Evolutionary conservation across 2,888 invertebrate species (phyloP).

Genomic region (Tinea semifulvella): DNA sequence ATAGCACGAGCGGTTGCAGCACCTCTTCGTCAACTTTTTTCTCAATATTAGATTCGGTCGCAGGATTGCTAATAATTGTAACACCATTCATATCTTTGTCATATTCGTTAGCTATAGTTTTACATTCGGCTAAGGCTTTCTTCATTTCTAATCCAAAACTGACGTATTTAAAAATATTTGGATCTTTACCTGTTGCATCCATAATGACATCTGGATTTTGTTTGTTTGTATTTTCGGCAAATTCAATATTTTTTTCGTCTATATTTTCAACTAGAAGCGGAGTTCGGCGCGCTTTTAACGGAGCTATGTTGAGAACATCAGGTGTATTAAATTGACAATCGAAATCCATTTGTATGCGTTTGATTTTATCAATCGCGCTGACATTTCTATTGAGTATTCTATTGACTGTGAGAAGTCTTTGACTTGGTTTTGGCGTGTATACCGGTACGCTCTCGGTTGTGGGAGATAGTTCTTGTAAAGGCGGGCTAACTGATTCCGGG

Average conservation of each 20-base stretch:
- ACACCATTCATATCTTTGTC: neutral
- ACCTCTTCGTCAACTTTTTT: slow-evolving; percentile 23
- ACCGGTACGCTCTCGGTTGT: slow-evolving; percentile 40
- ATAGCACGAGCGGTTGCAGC: slow-evolving; percentile 33
- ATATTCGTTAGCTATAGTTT: slow-evolving; percentile 54
- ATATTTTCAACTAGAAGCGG: slow-evolving; percentile 22
- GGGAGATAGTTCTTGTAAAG: slow-evolving; percentile 53
- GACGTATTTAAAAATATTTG: slow-evolving; percentile 46
- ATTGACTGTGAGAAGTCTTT: slow-evolving; percentile 20
- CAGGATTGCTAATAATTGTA: neutral
- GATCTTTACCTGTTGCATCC: slow-evolving; percentile 24
- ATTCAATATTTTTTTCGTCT: too few relatives aligned
- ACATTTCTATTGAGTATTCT: slow-evolving; percentile 33
- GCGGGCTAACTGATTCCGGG: slow-evolving; percentile 52
- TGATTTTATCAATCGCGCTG: slow-evolving; percentile 22
- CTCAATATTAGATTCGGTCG: neutral
- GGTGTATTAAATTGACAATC: slow-evolving; percentile 20
- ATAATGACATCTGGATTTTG: slow-evolving; percentile 20
- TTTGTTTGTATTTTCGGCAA: too few relatives aligned
- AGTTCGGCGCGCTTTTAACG: slow-evolving; percentile 35
- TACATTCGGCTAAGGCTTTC: slow-evolving; percentile 58
- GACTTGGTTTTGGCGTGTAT: slow-evolving; percentile 40
- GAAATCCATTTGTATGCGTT: slow-evolving; percentile 28
- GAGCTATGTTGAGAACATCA: slow-evolving; percentile 32
- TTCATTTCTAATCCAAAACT: slow-evolving; percentile 54